Evolutionary conservation across 1,140 invertebrate genomes (phyloP).

Genomic region (Nomia melanderi): DNA sequence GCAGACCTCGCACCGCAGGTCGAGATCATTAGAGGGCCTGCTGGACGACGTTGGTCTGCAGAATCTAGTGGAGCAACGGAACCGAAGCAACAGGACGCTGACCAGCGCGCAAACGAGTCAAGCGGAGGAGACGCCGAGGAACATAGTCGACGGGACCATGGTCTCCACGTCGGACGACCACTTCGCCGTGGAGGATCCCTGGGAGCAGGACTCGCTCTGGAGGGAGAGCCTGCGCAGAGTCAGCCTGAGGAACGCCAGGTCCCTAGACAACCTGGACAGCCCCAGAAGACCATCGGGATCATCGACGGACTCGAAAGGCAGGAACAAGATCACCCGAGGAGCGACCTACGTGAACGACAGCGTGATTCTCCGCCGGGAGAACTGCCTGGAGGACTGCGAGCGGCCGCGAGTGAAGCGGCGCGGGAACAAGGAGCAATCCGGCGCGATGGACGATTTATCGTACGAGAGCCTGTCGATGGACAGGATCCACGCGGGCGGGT

Average conservation of each 20-base stretch:
- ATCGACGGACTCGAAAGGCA: constrained; percentile 50
- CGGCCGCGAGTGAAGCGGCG: constrained; percentile 56
- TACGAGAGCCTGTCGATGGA: constrained; percentile 76
- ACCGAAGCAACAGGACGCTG: constrained; percentile 59
- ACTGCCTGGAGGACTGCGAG: constrained; percentile 45
- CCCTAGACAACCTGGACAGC: constrained; percentile 88
- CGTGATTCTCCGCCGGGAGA: constrained; percentile 70
- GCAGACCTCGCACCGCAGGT: constrained; percentile 76
- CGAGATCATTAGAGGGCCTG: constrained; percentile 85
- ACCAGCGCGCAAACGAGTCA: constrained; percentile 17
- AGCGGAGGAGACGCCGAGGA: neutral
- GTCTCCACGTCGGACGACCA: neutral
- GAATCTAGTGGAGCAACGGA: constrained; percentile 73
- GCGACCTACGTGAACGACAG: constrained; percentile 89
- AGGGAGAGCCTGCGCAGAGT: constrained; percentile 88
- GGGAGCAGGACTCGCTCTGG: constrained; percentile 92
- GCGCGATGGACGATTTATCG: constrained; percentile 52
- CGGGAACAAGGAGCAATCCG: constrained; percentile 60
- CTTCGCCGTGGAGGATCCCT: constrained; percentile 85
- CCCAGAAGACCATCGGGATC: constrained; percentile 36
- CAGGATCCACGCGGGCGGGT: constrained; percentile 71
- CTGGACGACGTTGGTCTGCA: constrained; percentile 82
- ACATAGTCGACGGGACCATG: neutral
- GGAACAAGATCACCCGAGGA: constrained; percentile 83
- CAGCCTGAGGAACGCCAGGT: constrained; percentile 89